These are phyloP conservation scores for Diabrotica balteata DNA, from an alignment of 2,888 invertebrate genomes.

Conservation along the genomic window DNA sequence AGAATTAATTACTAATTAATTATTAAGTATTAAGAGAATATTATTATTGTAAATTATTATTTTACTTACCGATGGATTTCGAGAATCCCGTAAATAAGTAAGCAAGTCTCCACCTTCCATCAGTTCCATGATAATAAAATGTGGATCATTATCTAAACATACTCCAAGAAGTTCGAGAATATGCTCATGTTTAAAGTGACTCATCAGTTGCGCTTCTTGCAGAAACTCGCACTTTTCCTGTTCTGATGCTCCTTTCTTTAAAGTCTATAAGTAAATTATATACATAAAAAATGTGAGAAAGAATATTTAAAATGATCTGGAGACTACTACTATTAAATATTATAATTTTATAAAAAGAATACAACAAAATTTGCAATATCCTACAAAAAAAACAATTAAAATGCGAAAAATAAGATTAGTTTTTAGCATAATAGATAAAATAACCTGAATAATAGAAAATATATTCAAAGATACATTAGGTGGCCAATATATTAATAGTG, in stretches of 20 bases:
- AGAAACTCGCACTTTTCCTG: constrained; percentile 92
- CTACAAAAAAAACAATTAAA: too few species aligned
- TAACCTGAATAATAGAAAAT: too few species aligned
- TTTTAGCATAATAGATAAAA: too few species aligned
- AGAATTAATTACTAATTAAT: too few species aligned
- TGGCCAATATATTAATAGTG: too few species aligned
- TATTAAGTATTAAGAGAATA: too few species aligned
- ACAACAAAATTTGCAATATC: too few species aligned
- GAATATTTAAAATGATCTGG: too few species aligned
- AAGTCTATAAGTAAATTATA: constrained; percentile 66
- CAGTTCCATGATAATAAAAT: constrained; percentile 93
- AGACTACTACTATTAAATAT: neutral
- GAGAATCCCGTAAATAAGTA: constrained; percentile 84
- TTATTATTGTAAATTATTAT: too few species aligned
- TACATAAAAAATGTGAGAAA: constrained; percentile 35
- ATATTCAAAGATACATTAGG: too few species aligned
- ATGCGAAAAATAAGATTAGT: too few species aligned
- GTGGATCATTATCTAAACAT: constrained; percentile 91
- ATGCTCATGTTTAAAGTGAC: constrained; percentile 96
- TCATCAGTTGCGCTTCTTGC: constrained; percentile 97
- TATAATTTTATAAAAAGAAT: neutral
- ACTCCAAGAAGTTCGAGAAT: constrained; percentile 93
- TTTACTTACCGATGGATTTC: constrained; percentile 72
- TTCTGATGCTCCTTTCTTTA: constrained; percentile 89
- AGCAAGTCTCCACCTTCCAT: constrained; percentile 98